Conservation (phyloP, 2,113 vertebrate genomes). For the Callospermophilus lateralis region DNA sequence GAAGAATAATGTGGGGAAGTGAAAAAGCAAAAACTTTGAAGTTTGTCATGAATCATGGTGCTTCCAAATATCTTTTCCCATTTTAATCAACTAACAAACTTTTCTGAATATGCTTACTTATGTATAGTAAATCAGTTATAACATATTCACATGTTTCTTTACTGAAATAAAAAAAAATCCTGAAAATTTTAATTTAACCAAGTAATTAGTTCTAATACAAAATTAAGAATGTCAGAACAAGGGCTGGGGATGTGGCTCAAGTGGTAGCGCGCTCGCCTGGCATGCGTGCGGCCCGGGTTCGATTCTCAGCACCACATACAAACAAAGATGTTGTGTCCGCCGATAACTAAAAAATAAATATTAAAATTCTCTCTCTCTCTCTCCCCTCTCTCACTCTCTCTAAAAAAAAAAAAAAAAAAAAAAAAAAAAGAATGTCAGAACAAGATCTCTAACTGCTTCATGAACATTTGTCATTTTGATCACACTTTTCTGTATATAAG, state of each 20-base stretch:
- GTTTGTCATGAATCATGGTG: neutral
- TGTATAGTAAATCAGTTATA: neutral
- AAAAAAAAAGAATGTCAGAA: neutral
- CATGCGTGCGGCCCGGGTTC: too few species aligned
- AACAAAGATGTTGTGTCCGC: too few species aligned
- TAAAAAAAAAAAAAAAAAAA: too few species aligned
- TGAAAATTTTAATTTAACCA: neutral
- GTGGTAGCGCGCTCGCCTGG: too few species aligned
- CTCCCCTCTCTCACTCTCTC: too few species aligned
- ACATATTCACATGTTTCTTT: neutral
- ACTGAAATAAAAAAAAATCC: neutral
- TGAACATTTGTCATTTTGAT: neutral
- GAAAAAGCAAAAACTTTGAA: neutral
- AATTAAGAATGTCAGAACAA: neutral
- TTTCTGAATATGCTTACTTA: neutral
- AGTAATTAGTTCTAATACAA: neutral
- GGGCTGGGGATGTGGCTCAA: too few species aligned
- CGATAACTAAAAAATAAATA: too few species aligned
- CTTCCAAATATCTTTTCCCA: neutral
- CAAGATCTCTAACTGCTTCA: neutral
- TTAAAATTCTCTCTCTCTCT: too few species aligned
- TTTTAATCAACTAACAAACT: neutral
- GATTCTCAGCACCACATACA: too few species aligned
- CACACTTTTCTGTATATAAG: neutral
- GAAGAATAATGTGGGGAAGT: neutral